Evolutionary conservation across 2,113 vertebrate species (phyloP).

Genomic region (Uropsilus gracilis): DNA sequence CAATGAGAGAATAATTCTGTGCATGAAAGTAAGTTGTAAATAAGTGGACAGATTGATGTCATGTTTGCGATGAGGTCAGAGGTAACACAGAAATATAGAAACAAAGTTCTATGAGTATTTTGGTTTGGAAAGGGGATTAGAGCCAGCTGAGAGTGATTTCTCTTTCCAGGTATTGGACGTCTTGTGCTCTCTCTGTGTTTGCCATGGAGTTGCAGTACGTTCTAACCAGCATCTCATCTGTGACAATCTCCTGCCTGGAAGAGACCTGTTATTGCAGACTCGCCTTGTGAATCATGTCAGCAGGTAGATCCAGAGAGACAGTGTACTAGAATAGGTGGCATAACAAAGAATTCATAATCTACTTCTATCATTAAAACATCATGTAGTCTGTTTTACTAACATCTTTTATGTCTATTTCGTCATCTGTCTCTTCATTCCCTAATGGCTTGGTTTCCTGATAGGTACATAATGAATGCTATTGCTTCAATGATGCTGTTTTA

Average conservation of each 20-base stretch:
- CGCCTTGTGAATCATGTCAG: constrained; percentile 95
- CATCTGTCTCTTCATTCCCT: not conserved
- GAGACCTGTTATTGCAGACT: constrained; percentile 95
- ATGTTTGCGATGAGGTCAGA: not conserved
- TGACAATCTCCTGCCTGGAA: constrained; percentile 96
- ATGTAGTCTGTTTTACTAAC: not conserved
- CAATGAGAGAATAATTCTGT: not conserved
- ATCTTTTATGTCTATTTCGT: not conserved
- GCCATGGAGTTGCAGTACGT: constrained; percentile 96
- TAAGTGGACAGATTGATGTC: not conserved
- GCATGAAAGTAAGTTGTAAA: not conserved
- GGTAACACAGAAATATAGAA: not conserved
- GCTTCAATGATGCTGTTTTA: not conserved
- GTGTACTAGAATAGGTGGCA: fast-evolving
- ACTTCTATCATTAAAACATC: no score
- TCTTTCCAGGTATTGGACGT: constrained; percentile 93
- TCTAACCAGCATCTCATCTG: constrained; percentile 98
- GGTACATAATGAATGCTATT: not conserved
- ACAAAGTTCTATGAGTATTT: fast-evolving
- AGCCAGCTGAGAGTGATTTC: not conserved
- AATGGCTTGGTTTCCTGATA: not conserved
- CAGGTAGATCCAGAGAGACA: constrained; percentile 86
- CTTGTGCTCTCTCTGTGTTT: constrained; percentile 96
- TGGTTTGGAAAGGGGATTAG: not conserved
- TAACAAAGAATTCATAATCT: fast-evolving